Percentiles rank a stretch among this genome's conserved stretches.
Conservation (phyloP, 1,140 invertebrate species). For the Listronotus oregonensis region DNA sequence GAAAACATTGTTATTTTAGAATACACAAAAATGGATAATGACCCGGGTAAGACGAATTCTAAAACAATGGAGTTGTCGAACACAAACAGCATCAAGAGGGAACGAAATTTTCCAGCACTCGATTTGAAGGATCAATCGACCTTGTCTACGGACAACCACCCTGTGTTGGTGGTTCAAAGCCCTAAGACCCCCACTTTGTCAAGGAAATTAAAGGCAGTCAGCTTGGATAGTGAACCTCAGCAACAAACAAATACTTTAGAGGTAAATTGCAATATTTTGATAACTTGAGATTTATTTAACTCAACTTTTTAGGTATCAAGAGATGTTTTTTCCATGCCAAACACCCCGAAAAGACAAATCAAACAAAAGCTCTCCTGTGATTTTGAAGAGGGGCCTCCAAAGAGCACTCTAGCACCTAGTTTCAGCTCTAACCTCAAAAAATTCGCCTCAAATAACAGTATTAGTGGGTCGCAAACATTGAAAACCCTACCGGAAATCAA, state of each 20-base stretch:
- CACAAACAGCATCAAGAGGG: slow-evolving; percentile 38
- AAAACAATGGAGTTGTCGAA: not conserved
- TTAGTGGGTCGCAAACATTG: slow-evolving; percentile 56
- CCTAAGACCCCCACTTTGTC: slow-evolving; percentile 55
- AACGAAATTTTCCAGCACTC: slow-evolving; percentile 49
- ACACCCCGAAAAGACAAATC: slow-evolving; percentile 54
- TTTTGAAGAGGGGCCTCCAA: slow-evolving; percentile 45
- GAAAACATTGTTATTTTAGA: too few relatives aligned
- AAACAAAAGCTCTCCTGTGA: slow-evolving; percentile 46
- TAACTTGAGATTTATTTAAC: not conserved
- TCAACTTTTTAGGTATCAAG: slow-evolving; percentile 43
- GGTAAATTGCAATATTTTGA: too few relatives aligned
- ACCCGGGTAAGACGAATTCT: too few relatives aligned
- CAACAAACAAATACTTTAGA: slow-evolving; percentile 44
- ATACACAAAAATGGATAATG: too few relatives aligned
- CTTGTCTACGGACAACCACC: slow-evolving; percentile 41
- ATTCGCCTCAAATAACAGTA: slow-evolving; percentile 55
- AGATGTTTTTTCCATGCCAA: slow-evolving; percentile 55
- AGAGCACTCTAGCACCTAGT: slow-evolving; percentile 40
- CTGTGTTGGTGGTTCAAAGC: slow-evolving; percentile 52
- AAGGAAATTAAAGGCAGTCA: slow-evolving; percentile 55
- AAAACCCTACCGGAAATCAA: slow-evolving; percentile 71
- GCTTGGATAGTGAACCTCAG: slow-evolving; percentile 53
- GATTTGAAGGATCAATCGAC: slow-evolving; percentile 41
- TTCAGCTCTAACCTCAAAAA: slow-evolving; percentile 52